These are phyloP conservation scores for Sylvia borin DNA, from an alignment of 2,797 vertebrate genomes.

Conservation along the genomic window DNA sequence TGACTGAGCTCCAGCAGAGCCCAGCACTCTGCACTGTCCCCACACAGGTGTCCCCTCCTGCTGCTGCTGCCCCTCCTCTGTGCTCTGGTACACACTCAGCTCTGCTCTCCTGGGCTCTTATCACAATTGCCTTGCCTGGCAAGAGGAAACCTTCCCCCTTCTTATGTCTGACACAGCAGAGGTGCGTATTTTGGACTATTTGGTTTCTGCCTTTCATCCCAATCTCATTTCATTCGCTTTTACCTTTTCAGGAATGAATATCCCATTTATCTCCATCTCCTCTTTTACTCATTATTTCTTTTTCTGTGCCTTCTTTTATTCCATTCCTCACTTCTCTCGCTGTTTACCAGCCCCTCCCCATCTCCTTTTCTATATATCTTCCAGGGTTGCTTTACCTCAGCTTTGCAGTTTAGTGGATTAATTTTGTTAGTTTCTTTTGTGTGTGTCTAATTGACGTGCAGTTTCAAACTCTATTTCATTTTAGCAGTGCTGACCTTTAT, in stretches of 20 bases:
- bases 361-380: not conserved
- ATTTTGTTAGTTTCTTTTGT: constrained; percentile 65
- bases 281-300: constrained; percentile 13
- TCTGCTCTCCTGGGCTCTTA: not conserved
- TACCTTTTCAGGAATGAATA: constrained; percentile 29
- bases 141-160: not conserved
- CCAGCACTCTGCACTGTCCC: not conserved
- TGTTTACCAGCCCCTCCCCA: constrained; percentile 24
- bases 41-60: not conserved
- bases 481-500: constrained; percentile 57
- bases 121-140: not conserved
- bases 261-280: constrained; percentile 20
- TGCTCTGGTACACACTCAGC: not conserved
- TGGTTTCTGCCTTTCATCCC: not conserved
- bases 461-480: constrained; percentile 62
- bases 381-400: constrained; percentile 12
- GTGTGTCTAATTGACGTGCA: constrained; percentile 57
- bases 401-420: constrained; percentile 46
- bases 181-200: not conserved
- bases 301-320: constrained; percentile 9
- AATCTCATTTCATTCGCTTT: constrained; percentile 14
- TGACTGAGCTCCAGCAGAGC: not conserved
- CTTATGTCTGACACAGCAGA: not conserved
- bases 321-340: not conserved
- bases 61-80: not conserved